phyloP scores from a whole-genome alignment of 2,797 vertebrate species.

The Pelochelys cantorii region DNA sequence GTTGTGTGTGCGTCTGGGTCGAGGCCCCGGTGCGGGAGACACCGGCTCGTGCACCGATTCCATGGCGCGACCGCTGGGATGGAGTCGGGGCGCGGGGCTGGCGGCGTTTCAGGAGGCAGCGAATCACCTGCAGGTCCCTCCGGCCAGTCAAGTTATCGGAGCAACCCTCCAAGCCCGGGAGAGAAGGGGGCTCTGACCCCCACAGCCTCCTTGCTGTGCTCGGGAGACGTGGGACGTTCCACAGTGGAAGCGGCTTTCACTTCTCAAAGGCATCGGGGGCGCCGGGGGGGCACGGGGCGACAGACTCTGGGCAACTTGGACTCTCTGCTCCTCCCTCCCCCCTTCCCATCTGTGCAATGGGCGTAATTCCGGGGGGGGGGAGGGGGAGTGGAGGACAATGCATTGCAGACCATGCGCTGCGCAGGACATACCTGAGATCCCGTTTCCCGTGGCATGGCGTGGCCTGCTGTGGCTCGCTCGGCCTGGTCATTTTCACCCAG shows the following conservation, averaged over 20 bases:
- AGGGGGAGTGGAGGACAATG: no score
- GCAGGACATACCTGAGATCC: not conserved
- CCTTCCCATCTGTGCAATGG: not conserved
- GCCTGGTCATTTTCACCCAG: not conserved
- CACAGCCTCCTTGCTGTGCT: not conserved
- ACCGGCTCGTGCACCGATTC: no score
- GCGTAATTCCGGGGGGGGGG: not conserved
- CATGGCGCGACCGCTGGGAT: no score
- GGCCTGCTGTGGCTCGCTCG: not conserved
- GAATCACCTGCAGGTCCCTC: no score
- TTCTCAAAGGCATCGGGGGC: no score
- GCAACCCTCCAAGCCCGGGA: no score
- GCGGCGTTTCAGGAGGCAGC: no score
- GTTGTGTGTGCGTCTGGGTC: not conserved
- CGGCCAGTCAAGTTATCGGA: no score
- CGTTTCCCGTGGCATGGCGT: not conserved
- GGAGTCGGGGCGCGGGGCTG: no score
- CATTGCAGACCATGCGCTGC: not conserved
- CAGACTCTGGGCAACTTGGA: not conserved
- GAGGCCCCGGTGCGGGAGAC: not conserved
- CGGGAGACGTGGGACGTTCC: not conserved
- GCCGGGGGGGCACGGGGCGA: no score
- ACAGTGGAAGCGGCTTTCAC: not conserved
- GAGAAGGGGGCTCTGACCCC: not conserved
- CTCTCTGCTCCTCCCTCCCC: not conserved